Evolutionary conservation across 1,140 invertebrate genomes (phyloP).

Genomic region (Melitaea cinxia): DNA sequence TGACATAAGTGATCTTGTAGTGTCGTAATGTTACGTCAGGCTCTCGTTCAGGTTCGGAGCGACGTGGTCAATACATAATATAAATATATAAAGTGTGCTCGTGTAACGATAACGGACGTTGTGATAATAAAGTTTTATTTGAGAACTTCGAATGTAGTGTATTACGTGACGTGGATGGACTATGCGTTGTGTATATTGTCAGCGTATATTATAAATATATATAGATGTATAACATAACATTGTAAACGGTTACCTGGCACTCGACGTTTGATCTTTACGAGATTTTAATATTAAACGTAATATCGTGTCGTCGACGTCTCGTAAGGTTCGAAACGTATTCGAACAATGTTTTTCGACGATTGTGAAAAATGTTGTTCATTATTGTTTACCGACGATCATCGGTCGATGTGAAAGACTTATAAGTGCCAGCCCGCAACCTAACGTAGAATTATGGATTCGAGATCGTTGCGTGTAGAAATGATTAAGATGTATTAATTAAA

Average conservation of each 20-base stretch:
- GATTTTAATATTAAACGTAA: background rate
- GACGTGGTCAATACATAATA: slow-evolving; percentile 25
- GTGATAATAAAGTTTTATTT: slow-evolving; percentile 43
- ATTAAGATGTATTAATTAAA: slow-evolving; percentile 39
- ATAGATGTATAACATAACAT: slow-evolving; percentile 47
- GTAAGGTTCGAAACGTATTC: slow-evolving; percentile 5
- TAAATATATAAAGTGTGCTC: slow-evolving; percentile 43
- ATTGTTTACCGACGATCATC: background rate
- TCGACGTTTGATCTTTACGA: slow-evolving; percentile 1
- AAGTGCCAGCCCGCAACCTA: slow-evolving; percentile 16
- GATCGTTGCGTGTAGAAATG: slow-evolving; percentile 50
- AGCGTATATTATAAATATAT: slow-evolving; percentile 63
- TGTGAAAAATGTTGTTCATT: background rate
- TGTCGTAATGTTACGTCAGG: background rate
- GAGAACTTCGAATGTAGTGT: slow-evolving; percentile 58
- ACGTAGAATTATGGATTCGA: slow-evolving; percentile 41
- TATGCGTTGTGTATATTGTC: slow-evolving; percentile 56
- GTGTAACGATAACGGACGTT: slow-evolving; percentile 62
- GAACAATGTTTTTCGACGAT: background rate
- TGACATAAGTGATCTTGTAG: slow-evolving; percentile 9
- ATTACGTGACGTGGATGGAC: slow-evolving; percentile 49
- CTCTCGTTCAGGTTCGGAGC: no score
- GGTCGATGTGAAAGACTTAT: slow-evolving; percentile 4
- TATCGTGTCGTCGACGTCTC: slow-evolving; percentile 23
- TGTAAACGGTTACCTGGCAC: slow-evolving; percentile 33